phyloP scores from a whole-genome alignment of 1,140 invertebrate genomes.

The Calephelis nemesis region DNA sequence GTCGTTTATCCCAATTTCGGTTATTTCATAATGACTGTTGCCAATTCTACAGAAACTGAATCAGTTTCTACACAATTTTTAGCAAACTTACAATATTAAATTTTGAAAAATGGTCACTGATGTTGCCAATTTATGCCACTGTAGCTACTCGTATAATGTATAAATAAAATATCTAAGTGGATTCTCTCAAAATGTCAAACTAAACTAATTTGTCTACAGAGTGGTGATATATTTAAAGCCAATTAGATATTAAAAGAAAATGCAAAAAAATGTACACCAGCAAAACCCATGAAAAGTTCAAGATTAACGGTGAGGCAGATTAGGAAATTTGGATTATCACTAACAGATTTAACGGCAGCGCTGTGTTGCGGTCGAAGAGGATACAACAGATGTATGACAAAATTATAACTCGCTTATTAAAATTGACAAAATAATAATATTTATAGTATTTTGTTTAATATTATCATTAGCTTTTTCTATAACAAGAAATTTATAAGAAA shows the following conservation, averaged over 20 bases:
- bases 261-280: conserved; percentile 48
- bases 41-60: not conserved
- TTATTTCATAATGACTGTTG: not conserved
- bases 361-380: conserved; percentile 41
- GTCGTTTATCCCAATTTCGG: not conserved
- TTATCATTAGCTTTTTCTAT: too few relatives aligned
- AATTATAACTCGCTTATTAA: conserved; percentile 22
- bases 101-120: not conserved
- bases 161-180: conserved; percentile 5
- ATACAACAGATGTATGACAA: conserved; percentile 18
- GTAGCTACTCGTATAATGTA: not conserved
- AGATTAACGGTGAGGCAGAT: conserved; percentile 30
- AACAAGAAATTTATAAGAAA: too few relatives aligned
- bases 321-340: conserved; percentile 32
- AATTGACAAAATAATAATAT: not conserved
- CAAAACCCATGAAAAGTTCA: conserved; percentile 41
- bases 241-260: conserved; percentile 32
- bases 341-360: conserved; percentile 35
- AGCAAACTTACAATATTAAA: not conserved
- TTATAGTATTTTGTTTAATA: not conserved
- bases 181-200: not conserved
- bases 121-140: not conserved
- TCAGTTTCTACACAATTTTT: not conserved
- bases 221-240: conserved; percentile 23
- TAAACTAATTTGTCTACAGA: conserved; percentile 20